phyloP scores from a whole-genome alignment of 2,113 vertebrate genomes.

The Eclectus roratus region DNA sequence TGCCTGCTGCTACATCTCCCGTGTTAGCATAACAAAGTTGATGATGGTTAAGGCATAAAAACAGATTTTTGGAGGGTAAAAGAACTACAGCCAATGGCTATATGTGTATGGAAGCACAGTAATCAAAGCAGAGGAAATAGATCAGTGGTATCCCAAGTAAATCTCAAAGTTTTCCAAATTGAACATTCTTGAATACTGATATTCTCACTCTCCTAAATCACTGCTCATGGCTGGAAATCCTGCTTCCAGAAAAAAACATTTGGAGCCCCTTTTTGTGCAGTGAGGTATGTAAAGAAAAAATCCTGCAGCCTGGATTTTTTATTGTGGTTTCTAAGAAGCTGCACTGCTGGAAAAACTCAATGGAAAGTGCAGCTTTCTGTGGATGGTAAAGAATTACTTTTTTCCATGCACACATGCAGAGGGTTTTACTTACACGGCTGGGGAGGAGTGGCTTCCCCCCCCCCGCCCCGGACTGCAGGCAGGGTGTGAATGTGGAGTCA shows the following conservation, averaged over 20 bases:
- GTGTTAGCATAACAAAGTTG: slow-evolving; percentile 27
- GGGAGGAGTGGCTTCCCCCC: not conserved
- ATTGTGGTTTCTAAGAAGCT: slow-evolving; percentile 42
- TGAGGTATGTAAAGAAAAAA: slow-evolving; percentile 19
- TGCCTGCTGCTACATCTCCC: not conserved
- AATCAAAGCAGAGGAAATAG: slow-evolving; percentile 15
- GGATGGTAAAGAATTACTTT: not conserved
- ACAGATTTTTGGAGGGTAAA: not conserved
- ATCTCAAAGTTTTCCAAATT: slow-evolving; percentile 17
- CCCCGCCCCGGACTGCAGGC: not conserved
- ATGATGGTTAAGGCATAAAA: slow-evolving; percentile 13
- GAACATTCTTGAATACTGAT: slow-evolving; percentile 46
- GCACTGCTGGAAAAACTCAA: slow-evolving; percentile 18
- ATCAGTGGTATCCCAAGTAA: not conserved
- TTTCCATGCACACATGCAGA: not conserved
- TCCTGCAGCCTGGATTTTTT: not conserved
- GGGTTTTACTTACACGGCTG: not conserved
- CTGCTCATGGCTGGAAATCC: slow-evolving; percentile 15
- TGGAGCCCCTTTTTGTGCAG: not conserved
- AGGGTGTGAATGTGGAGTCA: not conserved
- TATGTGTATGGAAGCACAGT: not conserved
- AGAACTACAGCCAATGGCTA: slow-evolving; percentile 33
- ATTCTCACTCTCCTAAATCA: slow-evolving; percentile 32
- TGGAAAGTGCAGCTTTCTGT: slow-evolving; percentile 1
- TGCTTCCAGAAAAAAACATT: slow-evolving; percentile 55